These are phyloP conservation scores for Panorpa germanica DNA, from an alignment of 2,888 invertebrate species.

Conservation along the genomic window DNA sequence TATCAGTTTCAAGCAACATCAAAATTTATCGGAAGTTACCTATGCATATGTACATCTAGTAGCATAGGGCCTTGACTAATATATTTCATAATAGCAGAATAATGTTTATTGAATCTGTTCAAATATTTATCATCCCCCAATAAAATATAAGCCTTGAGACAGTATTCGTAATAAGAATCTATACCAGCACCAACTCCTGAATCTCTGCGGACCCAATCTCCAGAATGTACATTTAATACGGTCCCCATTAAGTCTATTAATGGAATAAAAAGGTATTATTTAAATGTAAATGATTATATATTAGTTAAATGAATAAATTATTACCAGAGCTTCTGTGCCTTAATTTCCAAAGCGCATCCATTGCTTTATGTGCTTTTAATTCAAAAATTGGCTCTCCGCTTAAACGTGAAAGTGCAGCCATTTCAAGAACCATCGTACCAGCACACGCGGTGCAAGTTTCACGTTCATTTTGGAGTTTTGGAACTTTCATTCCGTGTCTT, in stretches of 20 bases:
- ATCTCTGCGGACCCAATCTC: constrained; percentile 93
- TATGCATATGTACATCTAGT: constrained; percentile 90
- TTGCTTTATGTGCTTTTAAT: constrained; percentile 84
- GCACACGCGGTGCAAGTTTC: constrained; percentile 98
- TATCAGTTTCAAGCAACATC: too few relatives aligned
- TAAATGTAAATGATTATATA: background rate
- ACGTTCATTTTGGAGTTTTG: constrained; percentile 49
- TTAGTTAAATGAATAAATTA: too few relatives aligned
- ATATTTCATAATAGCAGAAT: constrained; percentile 93
- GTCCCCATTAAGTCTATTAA: constrained; percentile 89
- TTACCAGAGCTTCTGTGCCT: constrained; percentile 69
- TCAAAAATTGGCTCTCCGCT: constrained; percentile 86
- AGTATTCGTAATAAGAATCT: constrained; percentile 97
- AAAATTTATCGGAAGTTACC: constrained; percentile 22
- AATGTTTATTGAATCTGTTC: constrained; percentile 86
- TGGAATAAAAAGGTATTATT: constrained; percentile 5
- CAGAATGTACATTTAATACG: constrained; percentile 91
- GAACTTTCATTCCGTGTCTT: constrained; percentile 60
- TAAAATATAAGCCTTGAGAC: constrained; percentile 90
- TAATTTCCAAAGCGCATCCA: constrained; percentile 93
- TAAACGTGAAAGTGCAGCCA: constrained; percentile 86
- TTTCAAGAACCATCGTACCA: constrained; percentile 93
- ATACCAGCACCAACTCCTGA: constrained; percentile 98
- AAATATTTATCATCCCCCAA: constrained; percentile 87
- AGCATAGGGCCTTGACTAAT: constrained; percentile 89